Evolutionary conservation across 1,140 invertebrate species (phyloP).

Genomic region (Atta texana): DNA sequence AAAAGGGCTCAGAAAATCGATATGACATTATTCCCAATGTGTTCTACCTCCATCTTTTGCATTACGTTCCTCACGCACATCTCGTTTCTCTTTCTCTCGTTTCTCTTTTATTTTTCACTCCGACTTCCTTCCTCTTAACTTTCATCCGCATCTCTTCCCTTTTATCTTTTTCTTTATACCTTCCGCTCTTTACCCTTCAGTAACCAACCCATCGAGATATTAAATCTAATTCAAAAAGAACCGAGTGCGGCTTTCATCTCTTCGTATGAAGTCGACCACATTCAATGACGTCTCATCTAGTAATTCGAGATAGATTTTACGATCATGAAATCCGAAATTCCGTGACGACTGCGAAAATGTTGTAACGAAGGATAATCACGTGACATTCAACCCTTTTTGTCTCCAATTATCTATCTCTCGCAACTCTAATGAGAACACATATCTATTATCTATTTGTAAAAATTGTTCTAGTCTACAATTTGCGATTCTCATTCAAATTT

Average conservation of each 20-base stretch:
- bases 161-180: conserved; percentile 40
- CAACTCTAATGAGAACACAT: conserved; percentile 13
- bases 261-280: conserved; percentile 5
- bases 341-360: conserved; percentile 19
- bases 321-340: conserved; percentile 12
- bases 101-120: conserved; percentile 31
- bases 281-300: conserved; percentile 23
- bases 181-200: conserved; percentile 10
- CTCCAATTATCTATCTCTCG: neutral
- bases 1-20: conserved; percentile 49
- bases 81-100: conserved; percentile 29
- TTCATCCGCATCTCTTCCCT: conserved; percentile 19
- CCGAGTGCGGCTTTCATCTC: conserved; percentile 47
- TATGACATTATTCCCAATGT: conserved; percentile 59
- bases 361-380: conserved; percentile 1
- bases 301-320: conserved; percentile 42
- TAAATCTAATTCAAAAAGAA: conserved; percentile 50
- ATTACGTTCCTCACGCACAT: conserved; percentile 4
- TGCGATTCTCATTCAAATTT: neutral
- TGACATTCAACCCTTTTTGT: neutral
- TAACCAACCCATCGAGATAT: conserved; percentile 49
- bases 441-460: neutral
- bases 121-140: conserved; percentile 25
- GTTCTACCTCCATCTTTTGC: conserved; percentile 43
- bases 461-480: conserved; percentile 1